Conservation (phyloP, 1,140 invertebrate species). For the Drosophila varians region DNA sequence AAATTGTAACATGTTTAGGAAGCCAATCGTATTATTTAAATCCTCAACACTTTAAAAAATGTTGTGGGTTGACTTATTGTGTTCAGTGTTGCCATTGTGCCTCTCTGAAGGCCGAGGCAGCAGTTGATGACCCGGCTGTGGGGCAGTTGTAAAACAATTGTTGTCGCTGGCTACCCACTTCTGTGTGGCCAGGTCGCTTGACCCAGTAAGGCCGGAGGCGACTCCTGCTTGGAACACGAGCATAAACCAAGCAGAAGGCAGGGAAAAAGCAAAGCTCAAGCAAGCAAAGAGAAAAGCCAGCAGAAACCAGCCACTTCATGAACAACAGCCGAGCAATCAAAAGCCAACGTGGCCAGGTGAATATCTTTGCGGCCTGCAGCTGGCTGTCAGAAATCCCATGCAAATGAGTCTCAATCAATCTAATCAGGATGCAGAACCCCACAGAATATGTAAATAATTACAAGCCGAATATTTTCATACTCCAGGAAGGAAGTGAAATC, state of each 20-base stretch:
- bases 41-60: no score
- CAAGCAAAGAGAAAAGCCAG: conserved; percentile 29
- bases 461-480: conserved; percentile 31
- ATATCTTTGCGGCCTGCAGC: conserved; percentile 15
- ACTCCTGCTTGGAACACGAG: conserved; percentile 1
- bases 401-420: conserved; percentile 45
- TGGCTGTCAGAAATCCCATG: conserved; percentile 30
- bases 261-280: background rate
- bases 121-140: conserved; percentile 23
- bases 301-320: conserved; percentile 47
- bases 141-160: conserved; percentile 59
- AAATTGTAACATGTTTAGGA: no score
- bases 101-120: conserved; percentile 22
- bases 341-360: conserved; percentile 10
- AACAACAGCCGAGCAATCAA: conserved; percentile 47
- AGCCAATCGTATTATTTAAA: no score
- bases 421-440: conserved; percentile 38
- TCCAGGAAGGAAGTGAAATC: conserved; percentile 16
- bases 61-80: background rate
- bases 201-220: conserved; percentile 64
- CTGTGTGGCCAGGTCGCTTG: conserved; percentile 50
- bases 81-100: conserved; percentile 1
- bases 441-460: conserved; percentile 46
- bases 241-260: background rate
- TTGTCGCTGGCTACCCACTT: conserved; percentile 65